Evolutionary conservation across 2,113 vertebrate species (phyloP), one percentile per base, ranked within the genome.

Genomic region (Oryzias woworae): DNA sequence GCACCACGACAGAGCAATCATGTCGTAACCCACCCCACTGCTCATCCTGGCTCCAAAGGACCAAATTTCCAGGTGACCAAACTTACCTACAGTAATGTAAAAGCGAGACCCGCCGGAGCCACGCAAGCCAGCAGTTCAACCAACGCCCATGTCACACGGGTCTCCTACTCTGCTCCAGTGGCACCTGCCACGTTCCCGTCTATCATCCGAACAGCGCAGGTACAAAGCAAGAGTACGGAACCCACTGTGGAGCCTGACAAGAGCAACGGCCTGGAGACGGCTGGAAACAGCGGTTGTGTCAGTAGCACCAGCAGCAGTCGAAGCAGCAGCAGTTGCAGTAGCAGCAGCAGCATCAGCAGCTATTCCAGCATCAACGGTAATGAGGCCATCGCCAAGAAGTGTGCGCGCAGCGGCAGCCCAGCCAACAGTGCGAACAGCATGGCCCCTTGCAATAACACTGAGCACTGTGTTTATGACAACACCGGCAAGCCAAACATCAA

Each of bases 61-160:
- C 89, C 94, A 15, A 93, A 88, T 58, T 85, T 81, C 74, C 88
- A 92, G 0, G 75, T 0, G 92, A 92, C 74, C 91, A 95, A 71
- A 92, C 90, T 80, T 92, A 90, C 96, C 73, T 95, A 94, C 59
- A 92, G 62, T 90, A 92, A 0, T 84, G 88, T 67, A 16, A 93
- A 94, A 62, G 87, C 92, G 28, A 80, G 83, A 71, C 92, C 94
- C 0, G 88, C 92, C 0, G 93, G 94, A 17, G 89, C 95, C 71
- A 92, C 92, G 0, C 95, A 95, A 76, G 90, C 95, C 36, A 89
- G 91, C 62, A 84, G 94, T 91, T 90, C 94, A 15, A 95, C 94
- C 0, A 95, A 95, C 7, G 78, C 95, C 66, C 90, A 95, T 62
- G 91, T 94, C 59, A 87, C 90, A 8, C 90, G 87, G 70, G 89